Base-by-base conservation (phyloP, 2,113 vertebrate species). In the mouse (Mus musculus) region DNA sequence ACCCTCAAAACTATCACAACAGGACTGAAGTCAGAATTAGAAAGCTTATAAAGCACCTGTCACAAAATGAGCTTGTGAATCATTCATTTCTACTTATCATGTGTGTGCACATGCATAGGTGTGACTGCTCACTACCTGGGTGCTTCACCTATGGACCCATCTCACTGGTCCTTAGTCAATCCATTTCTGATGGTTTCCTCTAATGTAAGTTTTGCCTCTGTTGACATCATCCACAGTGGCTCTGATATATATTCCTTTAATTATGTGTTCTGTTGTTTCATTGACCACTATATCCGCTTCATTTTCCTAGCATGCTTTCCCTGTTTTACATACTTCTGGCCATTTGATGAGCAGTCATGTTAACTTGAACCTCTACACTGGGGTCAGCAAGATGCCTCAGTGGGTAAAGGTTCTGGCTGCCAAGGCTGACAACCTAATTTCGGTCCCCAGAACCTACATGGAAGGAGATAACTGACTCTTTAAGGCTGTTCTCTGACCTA, bases 301-400 rank as follows among this genome's bases (percentile, higher is more conserved):
- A 36, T 90, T 92, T 90, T 88, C 54, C 88, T 96, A 86, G 42
- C 46, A 78, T 96, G 73, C 93, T 77, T 61, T 80, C 63, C 54
- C 82, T 33, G 81, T 95, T 93, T 72, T 80, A 49, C 84, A 80
- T 78, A 88, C 49, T 93, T 93, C 80, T 92, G 30, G 30, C 71
- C 90, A 95, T 84, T 95, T 95, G 84, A 39, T 80, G 88, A 96
- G 33, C 61, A 87, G 88, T 88, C 90, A 36, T 28, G 30, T 93
- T 95, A 84, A 95, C 92, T 61, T 85, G 52, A 93, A 92, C 76
- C 94, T 69, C 85, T 88, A 94, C 12, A 67, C 61, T 86, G 16
- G 42, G 28, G 17, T 49, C 42, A 49, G 28, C 26, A 49, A 67
- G 84, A 67, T 67, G 39, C 39, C 16, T 67, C 61, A 33, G 39